Conservation (phyloP, 2,113 vertebrate genomes). For the Himantopus leucocephalus region DNA sequence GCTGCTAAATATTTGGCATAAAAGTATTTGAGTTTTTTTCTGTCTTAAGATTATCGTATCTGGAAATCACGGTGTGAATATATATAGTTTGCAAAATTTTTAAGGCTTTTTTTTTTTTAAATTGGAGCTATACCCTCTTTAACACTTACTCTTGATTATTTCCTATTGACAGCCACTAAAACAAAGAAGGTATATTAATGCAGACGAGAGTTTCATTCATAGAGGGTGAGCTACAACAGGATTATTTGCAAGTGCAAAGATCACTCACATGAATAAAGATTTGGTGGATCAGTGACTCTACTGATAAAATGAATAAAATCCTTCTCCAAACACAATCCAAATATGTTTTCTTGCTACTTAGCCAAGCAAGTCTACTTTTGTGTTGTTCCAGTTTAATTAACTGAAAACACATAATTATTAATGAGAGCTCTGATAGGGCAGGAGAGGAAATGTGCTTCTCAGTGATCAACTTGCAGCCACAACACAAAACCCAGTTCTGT, state of each 20-base stretch:
- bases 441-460: constrained; percentile 23
- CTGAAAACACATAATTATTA: constrained; percentile 44
- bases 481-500: constrained; percentile 62
- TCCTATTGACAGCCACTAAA: background rate
- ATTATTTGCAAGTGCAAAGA: constrained; percentile 62
- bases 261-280: constrained; percentile 65
- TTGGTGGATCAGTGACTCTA: constrained; percentile 21
- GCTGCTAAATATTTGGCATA: background rate
- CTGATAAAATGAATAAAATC: constrained; percentile 24
- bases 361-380: constrained; percentile 1
- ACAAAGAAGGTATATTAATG: background rate
- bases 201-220: constrained; percentile 12
- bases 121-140: background rate
- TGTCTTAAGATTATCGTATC: background rate
- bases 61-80: background rate
- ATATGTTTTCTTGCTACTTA: background rate
- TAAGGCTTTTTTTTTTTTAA: background rate
- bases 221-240: constrained; percentile 5
- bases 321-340: constrained; percentile 13
- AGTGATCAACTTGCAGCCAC: constrained; percentile 53
- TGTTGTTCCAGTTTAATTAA: constrained; percentile 41
- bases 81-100: background rate
- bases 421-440: background rate
- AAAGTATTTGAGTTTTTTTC: background rate
- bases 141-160: background rate